Percentiles rank a stretch among this genome's conserved stretches.
Evolutionary conservation across 2,797 vertebrate species (phyloP).

Genomic region (Chromis chromis): DNA sequence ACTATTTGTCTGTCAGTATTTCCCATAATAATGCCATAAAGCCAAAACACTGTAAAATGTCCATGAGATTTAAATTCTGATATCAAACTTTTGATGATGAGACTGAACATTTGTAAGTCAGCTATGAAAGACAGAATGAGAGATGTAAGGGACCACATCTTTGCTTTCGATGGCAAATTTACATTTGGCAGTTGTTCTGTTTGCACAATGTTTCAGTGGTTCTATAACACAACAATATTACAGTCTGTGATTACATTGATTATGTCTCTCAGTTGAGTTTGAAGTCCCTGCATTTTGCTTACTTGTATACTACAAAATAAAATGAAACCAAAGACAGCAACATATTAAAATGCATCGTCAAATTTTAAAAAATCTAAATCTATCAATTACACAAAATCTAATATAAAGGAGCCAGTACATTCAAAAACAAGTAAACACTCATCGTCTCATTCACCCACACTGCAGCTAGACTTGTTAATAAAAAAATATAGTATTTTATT

Average conservation of each 20-base stretch:
- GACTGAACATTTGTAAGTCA: neutral
- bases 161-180: neutral
- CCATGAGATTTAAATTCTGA: conserved; percentile 39
- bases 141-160: neutral
- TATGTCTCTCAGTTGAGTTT: neutral
- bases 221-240: neutral
- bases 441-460: no score
- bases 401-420: neutral
- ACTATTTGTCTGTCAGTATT: conserved; percentile 16
- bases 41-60: conserved; percentile 31
- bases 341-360: no score
- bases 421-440: neutral
- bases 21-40: conserved; percentile 36
- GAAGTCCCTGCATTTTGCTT: neutral
- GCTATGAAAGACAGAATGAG: no score
- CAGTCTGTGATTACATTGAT: neutral
- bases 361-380: no score
- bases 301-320: neutral
- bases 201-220: neutral
- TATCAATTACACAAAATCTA: neutral
- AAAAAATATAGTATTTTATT: neutral
- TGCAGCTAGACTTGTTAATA: no score
- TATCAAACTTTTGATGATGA: conserved; percentile 39
- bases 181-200: neutral
- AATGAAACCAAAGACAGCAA: neutral